Base-by-base conservation (phyloP, 2,797 vertebrate species). In the Diglossa cyanea region DNA sequence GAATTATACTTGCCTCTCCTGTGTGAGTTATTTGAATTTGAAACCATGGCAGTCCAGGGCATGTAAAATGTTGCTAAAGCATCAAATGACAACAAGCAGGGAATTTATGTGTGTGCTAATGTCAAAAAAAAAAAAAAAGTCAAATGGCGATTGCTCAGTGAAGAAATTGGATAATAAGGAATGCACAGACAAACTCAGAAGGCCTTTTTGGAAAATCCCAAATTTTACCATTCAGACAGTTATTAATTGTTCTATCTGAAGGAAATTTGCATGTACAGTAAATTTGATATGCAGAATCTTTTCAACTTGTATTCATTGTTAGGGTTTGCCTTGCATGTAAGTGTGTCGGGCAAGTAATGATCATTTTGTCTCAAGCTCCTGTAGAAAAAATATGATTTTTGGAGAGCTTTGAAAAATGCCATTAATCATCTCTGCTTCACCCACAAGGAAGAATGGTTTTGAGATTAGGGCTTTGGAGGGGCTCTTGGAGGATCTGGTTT, bases 381-480 rank as follows among this genome's bases (percentile, higher is more conserved):
- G 33, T 51, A 55, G 72, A 84, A 95, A 89, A 92, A 92, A 74
- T 51, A 44, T 0, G 37, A 63, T 70, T 58, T 91, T 77, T 4
- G 5, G 88, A 84, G 70, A 55, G 19, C 65, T 91, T 86, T 91
- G 85, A 92, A 80, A 90, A 87, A 87, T 60, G 44, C 25, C 19
- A 58, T 95, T 90, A 74, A 87, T 93, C 79, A 88, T 89, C n/a
- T 53, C 21, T 74, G 20, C 45, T 91, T 96, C 73, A 57, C 66
- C 67, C 88, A 57, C 40, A 76, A 82, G 73, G 70, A 93, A 83
- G 93, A 93, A 90, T 90, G 91, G 82, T 94, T 91, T 95, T 86
- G 92, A 93, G 86, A 88, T 94, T 83, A 94, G 71, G 63, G 70
- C 47, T 67, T 93, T 78, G 63, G 74, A 78, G 33, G 39, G 39